A percentile compares a stretch with the other conserved stretches of the same genome.
phyloP scores from a whole-genome alignment of 2,888 invertebrate genomes.

The Slavum lentiscoides region DNA sequence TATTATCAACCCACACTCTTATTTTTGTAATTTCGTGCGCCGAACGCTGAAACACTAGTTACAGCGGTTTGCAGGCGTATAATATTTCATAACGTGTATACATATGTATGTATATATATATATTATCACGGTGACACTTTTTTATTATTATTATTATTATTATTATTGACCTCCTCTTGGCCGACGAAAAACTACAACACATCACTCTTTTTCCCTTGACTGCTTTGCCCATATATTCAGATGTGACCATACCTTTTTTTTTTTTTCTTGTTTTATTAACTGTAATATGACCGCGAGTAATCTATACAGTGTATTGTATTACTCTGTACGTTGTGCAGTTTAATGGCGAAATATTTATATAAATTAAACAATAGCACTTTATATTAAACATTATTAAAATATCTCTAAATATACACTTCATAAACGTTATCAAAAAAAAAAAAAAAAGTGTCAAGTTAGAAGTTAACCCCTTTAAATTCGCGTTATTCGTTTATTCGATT shows the following conservation, averaged over 20 bases:
- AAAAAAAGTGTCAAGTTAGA: too few species aligned
- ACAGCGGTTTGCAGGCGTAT: background rate
- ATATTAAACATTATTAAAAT: too few species aligned
- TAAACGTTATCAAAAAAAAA: too few species aligned
- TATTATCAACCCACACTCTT: constrained; percentile 4
- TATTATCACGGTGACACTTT: constrained; percentile 17
- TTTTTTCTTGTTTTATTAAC: background rate
- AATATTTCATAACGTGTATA: constrained; percentile 5
- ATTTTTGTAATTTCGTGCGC: background rate
- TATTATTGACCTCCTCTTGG: constrained; percentile 9
- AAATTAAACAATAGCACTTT: too few species aligned
- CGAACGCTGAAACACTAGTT: background rate
- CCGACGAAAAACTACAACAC: background rate
- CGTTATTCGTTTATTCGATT: too few species aligned
- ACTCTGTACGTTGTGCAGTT: too few species aligned
- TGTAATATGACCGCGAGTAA: constrained; percentile 1
- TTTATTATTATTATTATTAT: background rate
- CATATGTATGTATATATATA: too few species aligned
- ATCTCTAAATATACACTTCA: too few species aligned
- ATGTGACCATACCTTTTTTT: background rate
- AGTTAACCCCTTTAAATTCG: too few species aligned
- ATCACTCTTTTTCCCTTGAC: constrained; percentile 7
- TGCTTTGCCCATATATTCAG: constrained; percentile 18
- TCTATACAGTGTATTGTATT: background rate
- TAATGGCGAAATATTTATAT: too few species aligned